Evolutionary conservation across 1,140 invertebrate genomes (phyloP), one percentile per base, ranked within the genome.

Genomic region (Potamilus streckersoni): DNA sequence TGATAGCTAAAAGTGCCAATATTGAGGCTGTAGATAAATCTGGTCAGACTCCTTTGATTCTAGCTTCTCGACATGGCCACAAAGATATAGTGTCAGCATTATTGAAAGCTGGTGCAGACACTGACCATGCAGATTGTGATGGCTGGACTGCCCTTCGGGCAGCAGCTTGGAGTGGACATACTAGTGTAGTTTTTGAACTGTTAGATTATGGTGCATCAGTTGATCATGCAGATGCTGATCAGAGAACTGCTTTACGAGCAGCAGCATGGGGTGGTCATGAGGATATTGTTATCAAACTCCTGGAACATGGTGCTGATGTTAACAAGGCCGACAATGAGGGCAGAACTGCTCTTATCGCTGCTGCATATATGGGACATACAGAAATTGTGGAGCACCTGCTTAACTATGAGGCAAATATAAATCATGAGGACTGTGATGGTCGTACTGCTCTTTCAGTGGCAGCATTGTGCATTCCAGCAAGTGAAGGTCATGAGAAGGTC

Each of bases 151-250:
- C 91, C 2, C 80, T 92, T 38, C 74, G 91, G 62, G 91, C 91
- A 15, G 95, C 96, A 31, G 95, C 96, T 57, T 97, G 96, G 96
- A 96, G 95, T 74, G 96, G 96, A 20, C 96, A 98, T 85, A 95
- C 91, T 31, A 76, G 82, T 23, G 89, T 97, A 1, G 64, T 94
- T 3, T 93, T 93, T 78, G 92, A 95, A 64, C 91, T 98, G 23
- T 89, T 96, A 15, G 92, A 93, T 65, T 93, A 94, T 6, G 95
- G 95, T 2, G 95, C 96, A 1, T 92, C 93, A 83, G 94, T 96
- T 0, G 95, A 98, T 88, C 94, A 93, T 72, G 94, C 95, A 2
- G 96, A 97, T 88, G 93, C 93, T 62, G 95, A 97, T 87, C 95
- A 83, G 62, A 79, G 96, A 78, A 98, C 96, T 3, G 95, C 96